These are phyloP conservation scores for Hybognathus amarus DNA, from an alignment of 2,797 vertebrate genomes.

Conservation along the genomic window DNA sequence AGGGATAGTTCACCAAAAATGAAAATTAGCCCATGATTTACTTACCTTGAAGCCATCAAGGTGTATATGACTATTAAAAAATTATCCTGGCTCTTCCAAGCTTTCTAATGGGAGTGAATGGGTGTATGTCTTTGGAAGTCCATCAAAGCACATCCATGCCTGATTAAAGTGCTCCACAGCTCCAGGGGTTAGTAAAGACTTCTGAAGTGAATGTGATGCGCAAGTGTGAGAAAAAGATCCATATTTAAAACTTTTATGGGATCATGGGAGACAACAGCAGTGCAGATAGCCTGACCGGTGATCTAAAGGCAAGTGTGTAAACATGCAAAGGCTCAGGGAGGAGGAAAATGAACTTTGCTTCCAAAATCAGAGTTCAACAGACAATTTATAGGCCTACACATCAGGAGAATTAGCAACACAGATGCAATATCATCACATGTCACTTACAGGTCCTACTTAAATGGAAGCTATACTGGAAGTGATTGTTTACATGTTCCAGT, in stretches of 20 bases:
- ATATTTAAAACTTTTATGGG: not conserved
- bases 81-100: no score
- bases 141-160: no score
- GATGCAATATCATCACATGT: not conserved
- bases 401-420: slow-evolving; percentile 15
- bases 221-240: no score
- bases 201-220: no score
- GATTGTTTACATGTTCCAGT: not conserved
- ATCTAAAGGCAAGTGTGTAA: slow-evolving; percentile 32
- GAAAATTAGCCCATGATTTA: no score
- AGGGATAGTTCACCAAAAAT: no score
- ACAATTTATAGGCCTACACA: slow-evolving; percentile 1
- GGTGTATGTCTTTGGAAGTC: no score
- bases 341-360: not conserved
- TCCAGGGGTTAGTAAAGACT: no score
- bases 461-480: not conserved
- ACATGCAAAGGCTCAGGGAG: slow-evolving; percentile 17
- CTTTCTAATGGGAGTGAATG: no score
- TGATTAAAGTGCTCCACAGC: no score
- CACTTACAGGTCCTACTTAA: not conserved
- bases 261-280: not conserved
- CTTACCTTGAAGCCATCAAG: no score
- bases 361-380: not conserved
- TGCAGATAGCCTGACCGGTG: slow-evolving; percentile 18
- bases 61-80: no score